These are phyloP conservation scores for Microplitis mediator DNA, from an alignment of 1,140 invertebrate species.

Conservation along the genomic window DNA sequence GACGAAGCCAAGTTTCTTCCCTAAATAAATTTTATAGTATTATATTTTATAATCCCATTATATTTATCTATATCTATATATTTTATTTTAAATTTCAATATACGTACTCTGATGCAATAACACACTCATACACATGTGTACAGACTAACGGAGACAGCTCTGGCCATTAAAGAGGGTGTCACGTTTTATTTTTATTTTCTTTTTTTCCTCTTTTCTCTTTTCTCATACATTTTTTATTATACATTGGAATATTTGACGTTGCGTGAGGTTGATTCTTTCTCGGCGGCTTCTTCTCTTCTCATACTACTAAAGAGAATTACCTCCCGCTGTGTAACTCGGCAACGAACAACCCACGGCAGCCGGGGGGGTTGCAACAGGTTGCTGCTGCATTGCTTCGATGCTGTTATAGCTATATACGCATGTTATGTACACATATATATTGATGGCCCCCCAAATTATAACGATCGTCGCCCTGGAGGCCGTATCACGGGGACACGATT, in stretches of 20 bases:
- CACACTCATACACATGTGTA: too few relatives aligned
- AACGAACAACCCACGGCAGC: slow-evolving; percentile 30
- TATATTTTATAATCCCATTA: too few relatives aligned
- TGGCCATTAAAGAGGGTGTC: too few relatives aligned
- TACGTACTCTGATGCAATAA: too few relatives aligned
- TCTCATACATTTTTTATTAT: background rate
- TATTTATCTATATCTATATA: too few relatives aligned
- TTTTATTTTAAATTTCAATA: too few relatives aligned
- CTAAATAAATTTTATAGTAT: background rate
- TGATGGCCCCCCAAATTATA: slow-evolving; percentile 22
- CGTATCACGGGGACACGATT: slow-evolving; percentile 4
- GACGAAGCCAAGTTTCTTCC: background rate
- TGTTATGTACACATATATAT: background rate
- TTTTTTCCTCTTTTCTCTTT: too few relatives aligned
- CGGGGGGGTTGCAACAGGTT: slow-evolving; percentile 52
- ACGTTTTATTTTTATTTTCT: too few relatives aligned
- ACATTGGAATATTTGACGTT: background rate
- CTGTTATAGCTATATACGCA: background rate
- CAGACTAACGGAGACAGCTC: too few relatives aligned
- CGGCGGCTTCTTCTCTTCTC: background rate
- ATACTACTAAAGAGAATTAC: background rate
- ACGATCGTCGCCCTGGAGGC: slow-evolving; percentile 16
- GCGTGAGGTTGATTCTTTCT: slow-evolving; percentile 1
- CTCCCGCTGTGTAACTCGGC: slow-evolving; percentile 29
- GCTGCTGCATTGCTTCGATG: slow-evolving; percentile 33